These are phyloP conservation scores for Tipula lateralis DNA, from an alignment of 2,888 invertebrate genomes.

Conservation along the genomic window DNA sequence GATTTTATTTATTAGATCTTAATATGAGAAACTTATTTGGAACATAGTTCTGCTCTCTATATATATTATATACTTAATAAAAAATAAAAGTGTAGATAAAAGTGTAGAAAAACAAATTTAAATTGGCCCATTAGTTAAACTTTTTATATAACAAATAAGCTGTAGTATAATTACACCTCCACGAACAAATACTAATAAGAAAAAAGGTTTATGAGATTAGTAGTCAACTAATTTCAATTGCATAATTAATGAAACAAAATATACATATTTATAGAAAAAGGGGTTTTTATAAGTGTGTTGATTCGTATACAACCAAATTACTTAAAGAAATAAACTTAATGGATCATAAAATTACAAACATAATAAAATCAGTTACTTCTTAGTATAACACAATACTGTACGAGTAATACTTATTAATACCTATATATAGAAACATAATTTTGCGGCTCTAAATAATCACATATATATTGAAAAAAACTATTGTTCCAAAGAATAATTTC, in stretches of 20 bases:
- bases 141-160: not conserved
- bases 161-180: not conserved
- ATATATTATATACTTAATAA: too few species aligned
- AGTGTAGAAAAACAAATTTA: too few species aligned
- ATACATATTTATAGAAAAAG: not conserved
- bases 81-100: too few species aligned
- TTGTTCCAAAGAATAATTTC: not conserved
- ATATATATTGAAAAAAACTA: not conserved
- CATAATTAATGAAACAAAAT: conserved; percentile 3
- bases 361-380: not conserved
- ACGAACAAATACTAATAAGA: not conserved
- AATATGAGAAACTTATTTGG: too few species aligned
- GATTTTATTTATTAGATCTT: too few species aligned
- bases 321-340: not conserved
- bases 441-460: not conserved
- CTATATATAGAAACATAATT: not conserved
- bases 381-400: not conserved
- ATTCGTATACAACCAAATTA: not conserved
- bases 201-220: not conserved
- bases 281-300: not conserved
- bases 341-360: not conserved
- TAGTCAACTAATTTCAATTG: not conserved
- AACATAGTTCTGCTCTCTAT: too few species aligned
- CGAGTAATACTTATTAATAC: not conserved
- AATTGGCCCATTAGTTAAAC: too few species aligned